phyloP scores from a whole-genome alignment of 2,888 invertebrate species.

The Homarus gammarus region DNA sequence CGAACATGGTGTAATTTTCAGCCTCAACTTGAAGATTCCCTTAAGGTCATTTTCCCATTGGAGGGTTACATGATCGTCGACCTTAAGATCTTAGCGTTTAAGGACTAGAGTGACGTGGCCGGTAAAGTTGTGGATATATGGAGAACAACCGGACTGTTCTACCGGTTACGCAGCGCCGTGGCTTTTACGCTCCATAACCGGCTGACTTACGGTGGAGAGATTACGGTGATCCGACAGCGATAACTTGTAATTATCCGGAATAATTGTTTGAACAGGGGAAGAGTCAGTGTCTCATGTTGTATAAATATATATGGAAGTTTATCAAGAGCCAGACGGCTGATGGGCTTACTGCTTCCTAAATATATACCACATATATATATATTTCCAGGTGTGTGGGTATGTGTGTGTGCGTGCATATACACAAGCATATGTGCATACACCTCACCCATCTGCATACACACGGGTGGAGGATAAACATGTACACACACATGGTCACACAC shows the following conservation, averaged over 20 bases:
- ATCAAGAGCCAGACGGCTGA: not conserved
- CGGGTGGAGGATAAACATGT: too few species aligned
- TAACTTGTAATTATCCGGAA: constrained; percentile 18
- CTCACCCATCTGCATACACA: too few species aligned
- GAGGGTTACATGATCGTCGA: not conserved
- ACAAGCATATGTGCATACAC: not conserved
- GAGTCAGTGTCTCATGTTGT: not conserved
- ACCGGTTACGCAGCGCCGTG: not conserved
- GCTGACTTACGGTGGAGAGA: constrained; percentile 1
- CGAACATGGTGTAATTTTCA: not conserved
- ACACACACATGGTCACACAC: too few species aligned
- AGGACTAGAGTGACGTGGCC: not conserved
- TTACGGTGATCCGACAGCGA: constrained; percentile 18
- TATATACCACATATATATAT: not conserved
- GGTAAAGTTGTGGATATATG: not conserved
- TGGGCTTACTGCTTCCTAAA: not conserved
- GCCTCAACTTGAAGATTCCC: not conserved
- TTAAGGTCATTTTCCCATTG: not conserved
- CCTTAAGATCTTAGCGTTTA: not conserved
- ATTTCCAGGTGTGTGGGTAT: not conserved
- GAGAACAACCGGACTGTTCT: not conserved
- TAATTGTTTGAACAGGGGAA: constrained; percentile 18
- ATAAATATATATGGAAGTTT: not conserved
- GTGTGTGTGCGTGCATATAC: not conserved
- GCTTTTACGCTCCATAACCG: constrained; percentile 18